phyloP scores from a whole-genome alignment of 1,140 invertebrate genomes.

The Sitobion miscanthi region DNA sequence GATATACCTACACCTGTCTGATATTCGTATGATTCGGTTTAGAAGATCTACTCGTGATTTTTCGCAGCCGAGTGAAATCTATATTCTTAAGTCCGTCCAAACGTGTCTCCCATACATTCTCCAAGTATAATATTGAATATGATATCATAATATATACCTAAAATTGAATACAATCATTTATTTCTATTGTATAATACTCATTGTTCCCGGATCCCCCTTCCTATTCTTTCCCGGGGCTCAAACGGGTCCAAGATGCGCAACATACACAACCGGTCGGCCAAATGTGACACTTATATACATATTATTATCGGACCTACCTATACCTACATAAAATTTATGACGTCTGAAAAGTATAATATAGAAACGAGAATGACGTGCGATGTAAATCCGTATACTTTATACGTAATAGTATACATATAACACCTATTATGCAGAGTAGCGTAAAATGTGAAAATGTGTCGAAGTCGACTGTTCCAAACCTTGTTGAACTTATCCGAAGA shows the following conservation, averaged over 20 bases:
- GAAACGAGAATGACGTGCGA: not conserved
- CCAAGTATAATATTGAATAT: not conserved
- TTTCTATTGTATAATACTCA: not conserved
- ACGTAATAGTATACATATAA: too few species aligned
- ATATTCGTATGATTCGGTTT: too few species aligned
- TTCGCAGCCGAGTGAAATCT: too few species aligned
- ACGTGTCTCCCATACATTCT: not conserved
- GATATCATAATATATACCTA: not conserved
- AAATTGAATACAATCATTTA: not conserved
- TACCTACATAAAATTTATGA: not conserved
- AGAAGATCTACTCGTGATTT: too few species aligned
- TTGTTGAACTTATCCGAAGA: too few species aligned
- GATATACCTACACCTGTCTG: too few species aligned
- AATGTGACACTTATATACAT: too few species aligned
- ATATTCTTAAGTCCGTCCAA: too few species aligned
- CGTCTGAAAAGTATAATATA: not conserved
- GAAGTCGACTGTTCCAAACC: not conserved
- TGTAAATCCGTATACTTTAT: not conserved
- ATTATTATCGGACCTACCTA: not conserved
- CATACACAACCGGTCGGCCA: conserved; percentile 38
- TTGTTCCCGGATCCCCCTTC: not conserved
- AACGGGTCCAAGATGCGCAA: conserved; percentile 45
- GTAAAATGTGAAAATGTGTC: not conserved
- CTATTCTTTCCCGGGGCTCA: conserved; percentile 31
- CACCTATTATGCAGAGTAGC: too few species aligned